These are phyloP conservation scores for Tonatia bakeri DNA, from an alignment of 2,113 vertebrate species.

Conservation along the genomic window DNA sequence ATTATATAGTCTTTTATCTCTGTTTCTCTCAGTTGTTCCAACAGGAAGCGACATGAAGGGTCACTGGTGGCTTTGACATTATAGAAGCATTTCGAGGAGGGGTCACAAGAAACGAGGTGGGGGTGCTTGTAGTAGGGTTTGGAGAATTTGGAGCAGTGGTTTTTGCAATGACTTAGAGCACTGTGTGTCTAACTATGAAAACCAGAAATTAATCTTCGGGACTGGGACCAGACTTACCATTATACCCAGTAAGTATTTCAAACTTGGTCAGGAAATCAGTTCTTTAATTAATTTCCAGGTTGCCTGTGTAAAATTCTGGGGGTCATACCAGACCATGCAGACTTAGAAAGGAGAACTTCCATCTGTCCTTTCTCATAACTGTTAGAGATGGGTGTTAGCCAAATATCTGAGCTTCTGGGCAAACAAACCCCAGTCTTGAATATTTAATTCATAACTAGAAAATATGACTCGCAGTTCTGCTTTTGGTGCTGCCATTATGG, in stretches of 20 bases:
- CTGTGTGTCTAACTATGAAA: conserved; percentile 47
- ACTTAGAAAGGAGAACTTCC: neutral
- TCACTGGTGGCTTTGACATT: conserved; percentile 2
- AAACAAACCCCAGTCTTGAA: neutral
- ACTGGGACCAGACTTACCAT: conserved; percentile 66
- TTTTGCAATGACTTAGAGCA: conserved; percentile 54
- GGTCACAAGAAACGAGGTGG: neutral
- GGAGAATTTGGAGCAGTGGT: neutral
- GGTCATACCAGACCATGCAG: neutral
- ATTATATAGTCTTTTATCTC: conserved; percentile 35
- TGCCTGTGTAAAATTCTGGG: neutral
- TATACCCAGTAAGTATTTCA: conserved; percentile 63
- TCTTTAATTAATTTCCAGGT: neutral
- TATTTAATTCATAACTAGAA: conserved; percentile 59
- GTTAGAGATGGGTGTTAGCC: neutral
- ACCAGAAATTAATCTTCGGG: neutral
- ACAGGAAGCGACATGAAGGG: neutral
- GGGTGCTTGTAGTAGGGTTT: neutral
- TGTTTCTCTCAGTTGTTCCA: neutral
- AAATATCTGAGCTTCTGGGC: conserved; percentile 2
- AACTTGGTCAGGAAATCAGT: neutral
- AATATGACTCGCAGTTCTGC: conserved; percentile 24
- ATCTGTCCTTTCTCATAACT: neutral
- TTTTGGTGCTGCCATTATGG: neutral
- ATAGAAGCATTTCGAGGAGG: neutral